Evolutionary conservation across 2,113 vertebrate genomes (phyloP), one percentile per base, ranked within the genome.

Genomic region (Serinus canaria): DNA sequence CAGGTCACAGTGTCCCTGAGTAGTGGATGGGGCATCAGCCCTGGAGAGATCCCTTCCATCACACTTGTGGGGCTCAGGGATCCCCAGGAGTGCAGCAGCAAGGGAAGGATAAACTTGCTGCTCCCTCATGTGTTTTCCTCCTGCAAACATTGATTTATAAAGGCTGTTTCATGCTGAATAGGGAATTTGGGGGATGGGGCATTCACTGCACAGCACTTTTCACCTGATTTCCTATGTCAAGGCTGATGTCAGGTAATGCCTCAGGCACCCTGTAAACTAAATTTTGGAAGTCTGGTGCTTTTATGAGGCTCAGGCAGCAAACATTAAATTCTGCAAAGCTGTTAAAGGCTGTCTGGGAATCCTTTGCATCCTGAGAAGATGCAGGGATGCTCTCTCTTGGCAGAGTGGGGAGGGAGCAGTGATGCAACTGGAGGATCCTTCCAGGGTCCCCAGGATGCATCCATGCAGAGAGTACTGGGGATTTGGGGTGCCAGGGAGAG

Each of bases 101-200:
- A 75, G 60, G 66, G 46, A 47, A 87, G 62, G 74, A 67, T 92
- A 90, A 87, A 89, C 74, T 76, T 44, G 66, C 64, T 87, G 77
- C 69, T 94, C 58, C 78, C 49, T 89, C 84, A 35, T 4, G 1
- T 94, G 84, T 89, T 91, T 89, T 82, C 27, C 44, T 82, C 47
- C 56, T 55, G 90, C 84, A 84, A 77, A 24, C 74, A 35, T 89
- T 89, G 95, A 94, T 95, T 91, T 91, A 81, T 87, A 63, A 59
- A 90, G 41, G 63, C 74, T 85, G 87, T 16, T 89, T 87, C 66
- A 6, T 78, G 84, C 87, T 87, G 93, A 94, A 74, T 52, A 39
- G 84, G 87, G 92, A 68, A 37, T 89, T 27, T 53, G 69, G 93
- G 77, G 64, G 83, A 47, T 87, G 89, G 77, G 70, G 39, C 80